These are phyloP conservation scores for Thelaira solivaga DNA, from an alignment of 2,888 invertebrate genomes.

Conservation along the genomic window DNA sequence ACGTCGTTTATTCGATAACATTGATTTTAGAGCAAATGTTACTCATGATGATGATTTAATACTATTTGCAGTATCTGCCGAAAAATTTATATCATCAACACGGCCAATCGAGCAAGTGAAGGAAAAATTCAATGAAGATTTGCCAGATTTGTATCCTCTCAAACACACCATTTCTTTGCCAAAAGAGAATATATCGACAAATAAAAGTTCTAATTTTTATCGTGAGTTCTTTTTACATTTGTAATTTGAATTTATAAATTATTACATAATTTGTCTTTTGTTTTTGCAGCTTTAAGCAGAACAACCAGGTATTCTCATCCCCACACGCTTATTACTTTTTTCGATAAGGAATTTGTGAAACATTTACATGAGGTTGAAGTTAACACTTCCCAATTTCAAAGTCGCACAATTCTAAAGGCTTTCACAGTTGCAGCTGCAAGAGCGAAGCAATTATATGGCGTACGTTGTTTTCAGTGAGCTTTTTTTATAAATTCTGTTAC, in stretches of 20 bases:
- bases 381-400: conserved; percentile 82
- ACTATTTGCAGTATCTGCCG: conserved; percentile 82
- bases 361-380: conserved; percentile 85
- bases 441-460: conserved; percentile 85
- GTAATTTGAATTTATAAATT: not conserved
- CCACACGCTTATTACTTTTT: conserved; percentile 88
- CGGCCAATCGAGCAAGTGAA: conserved; percentile 80
- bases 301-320: conserved; percentile 75
- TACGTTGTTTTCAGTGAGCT: conserved; percentile 34
- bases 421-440: conserved; percentile 87
- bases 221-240: conserved; percentile 80
- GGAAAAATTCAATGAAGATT: conserved; percentile 78
- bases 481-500: not conserved
- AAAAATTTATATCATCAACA: conserved; percentile 82
- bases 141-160: conserved; percentile 87
- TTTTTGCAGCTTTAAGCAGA: conserved; percentile 66
- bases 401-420: conserved; percentile 84
- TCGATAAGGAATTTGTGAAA: conserved; percentile 81
- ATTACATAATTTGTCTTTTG: not conserved
- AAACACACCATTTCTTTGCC: conserved; percentile 81
- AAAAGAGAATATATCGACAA: conserved; percentile 80
- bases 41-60: conserved; percentile 81
- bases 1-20: conserved; percentile 81
- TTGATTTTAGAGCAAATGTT: conserved; percentile 79
- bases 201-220: conserved; percentile 82